A percentile compares a stretch with the other conserved stretches of the same genome.
Evolutionary conservation across 2,113 vertebrate species (phyloP).

Genomic region (Tupaia chinensis): DNA sequence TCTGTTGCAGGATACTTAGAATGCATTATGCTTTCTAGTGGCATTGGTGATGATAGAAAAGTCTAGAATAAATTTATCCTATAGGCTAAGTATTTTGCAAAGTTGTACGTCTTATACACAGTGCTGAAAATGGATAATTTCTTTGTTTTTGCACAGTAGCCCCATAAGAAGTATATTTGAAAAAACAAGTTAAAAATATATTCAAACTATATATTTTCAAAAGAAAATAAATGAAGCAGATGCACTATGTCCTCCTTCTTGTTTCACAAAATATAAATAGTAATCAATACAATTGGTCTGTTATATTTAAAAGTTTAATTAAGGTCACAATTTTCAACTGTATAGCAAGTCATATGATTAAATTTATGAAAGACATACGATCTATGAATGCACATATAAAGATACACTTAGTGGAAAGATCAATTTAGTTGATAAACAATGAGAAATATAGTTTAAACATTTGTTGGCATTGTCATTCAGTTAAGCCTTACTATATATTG

Average conservation of each 20-base stretch:
- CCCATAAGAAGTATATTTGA: slow-evolving; percentile 49
- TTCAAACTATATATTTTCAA: slow-evolving; percentile 40
- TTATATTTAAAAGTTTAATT: slow-evolving; percentile 21
- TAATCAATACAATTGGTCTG: neutral
- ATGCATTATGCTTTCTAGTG: neutral
- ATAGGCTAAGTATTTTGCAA: neutral
- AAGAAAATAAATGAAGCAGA: slow-evolving; percentile 54
- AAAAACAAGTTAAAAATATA: slow-evolving; percentile 59
- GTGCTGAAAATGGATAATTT: slow-evolving; percentile 53
- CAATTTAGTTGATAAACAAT: slow-evolving; percentile 8
- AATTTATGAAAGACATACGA: neutral
- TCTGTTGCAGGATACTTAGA: neutral
- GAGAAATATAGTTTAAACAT: neutral
- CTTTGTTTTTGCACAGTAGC: slow-evolving; percentile 23
- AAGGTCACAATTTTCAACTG: slow-evolving; percentile 40
- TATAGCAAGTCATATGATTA: neutral
- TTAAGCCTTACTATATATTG: neutral
- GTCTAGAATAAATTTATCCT: slow-evolving; percentile 50
- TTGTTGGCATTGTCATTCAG: neutral
- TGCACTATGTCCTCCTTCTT: neutral
- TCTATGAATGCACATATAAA: neutral
- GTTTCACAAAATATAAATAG: neutral
- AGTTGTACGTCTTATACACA: neutral
- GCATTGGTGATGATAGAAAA: neutral
- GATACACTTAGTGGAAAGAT: neutral